Base-by-base conservation (phyloP, 1,140 invertebrate species). In the Euura saliciscinereae region DNA sequence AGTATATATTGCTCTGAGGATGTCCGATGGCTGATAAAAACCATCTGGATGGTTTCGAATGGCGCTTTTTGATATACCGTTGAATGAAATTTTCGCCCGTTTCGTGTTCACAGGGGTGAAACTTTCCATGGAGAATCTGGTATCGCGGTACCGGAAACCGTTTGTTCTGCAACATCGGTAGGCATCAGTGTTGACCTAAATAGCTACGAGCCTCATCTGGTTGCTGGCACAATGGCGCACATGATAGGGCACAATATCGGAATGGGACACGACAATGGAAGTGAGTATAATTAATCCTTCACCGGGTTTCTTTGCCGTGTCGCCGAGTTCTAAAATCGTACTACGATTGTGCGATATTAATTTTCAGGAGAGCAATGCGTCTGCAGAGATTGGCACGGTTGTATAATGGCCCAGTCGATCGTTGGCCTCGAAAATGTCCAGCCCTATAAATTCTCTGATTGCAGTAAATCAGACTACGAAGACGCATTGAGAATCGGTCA, bases 221-320 rank as follows among this genome's bases (percentile, higher is more conserved):
- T 97, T 13, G 97, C 96, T 2, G 95, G 95, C 7, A 97, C 96
- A 11, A 94, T 98, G 92, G 95, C 96, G 8, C 97, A 99, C 84
- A 98, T 98, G 96, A 96, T 98, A 78, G 97, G 97, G 13, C 97
- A 99, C 81, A 98, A 98, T 85, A 94, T 99, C 75, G 97, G 97
- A 82, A 95, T 98, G 93, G 92, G 92, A 2, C 97, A 99, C 87
- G 97, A 98, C 85, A 95, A 97, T 79, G 93, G 93, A 71, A 90
- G 95, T 91, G 89, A 93, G 90, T 89, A 44, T 11, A 11, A 45
- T n/a, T 13, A 69, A 28, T 0, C 43, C 2, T 11, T 44, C n/a
- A 28, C 4, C 3, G 5, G 43, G 44, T 69, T 69, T 43, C 10
- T 45, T 44, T 69, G 2, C 51, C 51, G 3, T 59, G 3, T n/a